Evolutionary conservation across 1,140 invertebrate genomes (phyloP).

Genomic region (Calosoma granatense): DNA sequence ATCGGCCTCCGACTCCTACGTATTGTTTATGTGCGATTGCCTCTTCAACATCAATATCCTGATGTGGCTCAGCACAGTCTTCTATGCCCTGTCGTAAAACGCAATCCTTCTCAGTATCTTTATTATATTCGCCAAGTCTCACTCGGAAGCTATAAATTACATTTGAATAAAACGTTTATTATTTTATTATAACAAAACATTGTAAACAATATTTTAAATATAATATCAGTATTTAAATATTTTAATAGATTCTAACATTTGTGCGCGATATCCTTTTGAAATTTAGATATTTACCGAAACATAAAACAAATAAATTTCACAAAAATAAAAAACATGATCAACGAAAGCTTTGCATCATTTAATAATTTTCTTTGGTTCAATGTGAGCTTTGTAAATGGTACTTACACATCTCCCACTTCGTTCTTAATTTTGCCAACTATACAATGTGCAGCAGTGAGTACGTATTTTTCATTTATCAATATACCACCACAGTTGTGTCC

Average conservation of each 20-base stretch:
- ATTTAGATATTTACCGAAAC: no score
- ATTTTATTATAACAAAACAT: background rate
- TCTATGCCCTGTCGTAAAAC: constrained; percentile 23
- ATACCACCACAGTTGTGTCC: constrained; percentile 38
- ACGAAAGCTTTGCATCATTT: no score
- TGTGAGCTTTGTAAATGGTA: no score
- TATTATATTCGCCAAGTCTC: constrained; percentile 52
- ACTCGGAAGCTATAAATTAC: constrained; percentile 38
- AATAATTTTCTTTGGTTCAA: no score
- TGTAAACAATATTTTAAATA: background rate
- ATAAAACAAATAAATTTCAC: no score
- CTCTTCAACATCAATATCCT: constrained; percentile 35
- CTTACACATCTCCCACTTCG: constrained; percentile 9
- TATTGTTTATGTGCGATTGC: constrained; percentile 42
- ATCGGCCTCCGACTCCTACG: background rate
- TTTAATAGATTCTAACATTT: no score
- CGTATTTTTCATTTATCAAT: constrained; percentile 37
- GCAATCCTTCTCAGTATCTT: constrained; percentile 44
- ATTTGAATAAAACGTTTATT: background rate
- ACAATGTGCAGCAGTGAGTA: constrained; percentile 47
- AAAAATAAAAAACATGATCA: no score
- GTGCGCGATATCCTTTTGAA: no score
- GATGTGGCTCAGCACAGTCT: constrained; percentile 31
- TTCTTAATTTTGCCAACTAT: constrained; percentile 20
- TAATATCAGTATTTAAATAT: background rate